Evolutionary conservation across 64 coral and sea anemone species (phyloP).

Genomic region (Trachythela sp.): DNA sequence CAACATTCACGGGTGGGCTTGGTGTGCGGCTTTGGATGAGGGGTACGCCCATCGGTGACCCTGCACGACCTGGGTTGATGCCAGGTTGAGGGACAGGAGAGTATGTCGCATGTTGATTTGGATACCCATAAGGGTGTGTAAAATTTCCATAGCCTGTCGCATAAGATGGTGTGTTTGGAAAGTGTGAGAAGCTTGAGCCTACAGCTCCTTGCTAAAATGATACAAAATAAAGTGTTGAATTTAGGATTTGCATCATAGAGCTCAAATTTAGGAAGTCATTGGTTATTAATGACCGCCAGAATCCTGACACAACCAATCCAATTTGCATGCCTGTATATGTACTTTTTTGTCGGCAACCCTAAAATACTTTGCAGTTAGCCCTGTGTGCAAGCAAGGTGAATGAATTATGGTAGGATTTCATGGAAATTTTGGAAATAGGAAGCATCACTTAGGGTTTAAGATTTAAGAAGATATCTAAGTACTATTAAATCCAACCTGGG

Average conservation of each 20-base stretch:
- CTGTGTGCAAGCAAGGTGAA: too few relatives aligned
- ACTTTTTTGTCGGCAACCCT: too few relatives aligned
- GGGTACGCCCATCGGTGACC: neutral
- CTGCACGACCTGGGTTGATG: neutral
- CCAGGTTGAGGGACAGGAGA: neutral
- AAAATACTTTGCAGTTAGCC: too few relatives aligned
- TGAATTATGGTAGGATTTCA: too few relatives aligned
- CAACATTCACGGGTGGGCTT: neutral
- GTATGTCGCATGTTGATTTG: neutral
- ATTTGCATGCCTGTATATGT: too few relatives aligned
- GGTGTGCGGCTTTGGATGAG: neutral
- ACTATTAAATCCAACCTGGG: too few relatives aligned
- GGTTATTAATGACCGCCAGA: neutral
- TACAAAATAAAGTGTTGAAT: neutral
- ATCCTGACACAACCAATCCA: too few relatives aligned
- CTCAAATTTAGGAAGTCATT: neutral
- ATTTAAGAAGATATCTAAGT: too few relatives aligned
- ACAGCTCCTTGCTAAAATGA: conserved; percentile 3
- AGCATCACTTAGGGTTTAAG: too few relatives aligned
- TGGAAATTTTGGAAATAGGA: too few relatives aligned
- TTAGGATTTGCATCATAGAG: neutral
- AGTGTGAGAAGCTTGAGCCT: neutral
- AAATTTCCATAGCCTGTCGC: neutral
- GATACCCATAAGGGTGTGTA: neutral
- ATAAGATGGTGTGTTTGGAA: neutral